Evolutionary conservation across 2,888 invertebrate species (phyloP), one percentile per base, ranked within the genome.

Genomic region (Ametastegia equiseti): DNA sequence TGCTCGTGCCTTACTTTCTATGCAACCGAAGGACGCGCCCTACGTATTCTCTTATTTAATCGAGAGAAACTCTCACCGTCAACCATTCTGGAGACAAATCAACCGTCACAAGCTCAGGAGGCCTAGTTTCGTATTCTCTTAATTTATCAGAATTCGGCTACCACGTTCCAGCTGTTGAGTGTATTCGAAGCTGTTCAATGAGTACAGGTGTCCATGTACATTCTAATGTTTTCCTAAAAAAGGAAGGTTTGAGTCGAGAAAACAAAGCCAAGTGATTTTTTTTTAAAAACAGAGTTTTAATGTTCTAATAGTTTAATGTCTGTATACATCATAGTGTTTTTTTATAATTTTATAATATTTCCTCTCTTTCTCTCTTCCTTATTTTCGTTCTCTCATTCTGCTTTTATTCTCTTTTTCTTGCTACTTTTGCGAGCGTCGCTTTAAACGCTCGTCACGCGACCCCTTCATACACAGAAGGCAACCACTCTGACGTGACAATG

Each of bases 251-350:
- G 15, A n/a, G 30, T 78, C 15, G 27, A 45, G 39, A 63, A 42
- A 36, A 78, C 45, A 45, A 5, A 19, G 4, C 30, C 23, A 39
- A 60, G 33, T 69, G 15, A 39, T 82, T 85, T 69, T 80, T 84
- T 86, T 87, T 54, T 85, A 88, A 89, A 90, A 90, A 89, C 88
- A 89, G 88, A 89, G 87, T 89, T 87, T 84, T 90, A 88, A 89
- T 87, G 86, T 88, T 88, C 85, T 88, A 87, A 89, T 88, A 88
- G 87, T 86, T 87, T 84, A 88, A 88, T 89, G 87, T 86, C 86
- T 86, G 88, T 88, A 87, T 90, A 90, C 89, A 89, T 88, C 86
- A 85, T 87, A 87, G 88, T 85, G 87, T 86, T 57, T 80, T 73
- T 77, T 54, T 42, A 60, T 69, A 60, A 27, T 63, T 60, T 57